Evolutionary conservation across 2,888 invertebrate species (phyloP), one percentile per base, ranked within the genome.

Genomic region (Eristalis pertinax): DNA sequence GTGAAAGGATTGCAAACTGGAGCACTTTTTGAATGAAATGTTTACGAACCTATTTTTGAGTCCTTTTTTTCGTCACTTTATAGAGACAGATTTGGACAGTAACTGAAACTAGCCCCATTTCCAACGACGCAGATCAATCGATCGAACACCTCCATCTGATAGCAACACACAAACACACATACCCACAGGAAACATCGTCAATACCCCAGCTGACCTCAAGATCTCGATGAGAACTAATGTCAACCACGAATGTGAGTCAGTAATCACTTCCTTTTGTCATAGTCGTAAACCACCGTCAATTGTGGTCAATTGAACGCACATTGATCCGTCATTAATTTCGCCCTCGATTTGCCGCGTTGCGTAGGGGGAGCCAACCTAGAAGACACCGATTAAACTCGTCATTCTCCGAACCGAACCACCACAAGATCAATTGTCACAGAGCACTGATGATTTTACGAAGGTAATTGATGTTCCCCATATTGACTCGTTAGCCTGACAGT

Each of bases 261-360:
- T 78, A 82, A 86, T 78, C 86, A 82, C 86, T 86, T 83, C 86
- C 86, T 78, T 60, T 67, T 24, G 75, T 83, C 75, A 76, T 50
- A 2, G 8, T 50, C 50, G 19, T 84, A 84, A 84, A 84, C 68
- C 73, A 84, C 72, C 79, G 79, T 69, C 86, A 87, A 87, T 87
- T 87, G 84, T 50, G 79, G 62, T 80, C 87, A 87, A 87, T 87
- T 85, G 82, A 85, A 74, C 82, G 77, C 85, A 74, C 82, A 82
- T 82, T 87, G 87, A 87, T 87, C 86, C 67, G 72, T 60, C 68
- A 76, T 84, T 80, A 69, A 87, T 80, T 79, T 22, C 41, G 72
- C 64, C 76, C 70, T 69, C 76, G 73, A 77, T 26, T 50, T 11
- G 7, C 10, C 62, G 8, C 3, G 7, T 1, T 76, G 56, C 41